Base-by-base conservation (phyloP, 2,888 invertebrate genomes). In the Mimas tiliae region DNA sequence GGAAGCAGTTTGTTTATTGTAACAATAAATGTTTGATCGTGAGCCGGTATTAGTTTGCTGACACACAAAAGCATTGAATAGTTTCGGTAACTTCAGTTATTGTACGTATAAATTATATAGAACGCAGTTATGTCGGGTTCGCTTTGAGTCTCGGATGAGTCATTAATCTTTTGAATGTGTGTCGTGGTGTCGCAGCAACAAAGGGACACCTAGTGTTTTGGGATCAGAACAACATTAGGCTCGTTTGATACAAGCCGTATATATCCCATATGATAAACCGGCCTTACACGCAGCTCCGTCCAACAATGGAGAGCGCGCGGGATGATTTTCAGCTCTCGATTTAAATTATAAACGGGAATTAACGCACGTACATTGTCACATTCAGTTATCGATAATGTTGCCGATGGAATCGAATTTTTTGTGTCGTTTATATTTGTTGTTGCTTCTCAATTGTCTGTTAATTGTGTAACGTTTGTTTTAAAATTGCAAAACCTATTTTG, bases 1-100 rank as follows among this genome's bases (percentile, higher is more conserved):
- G 71, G 70, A 72, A 68, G 66, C 69, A 69, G 63, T 73, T 76
- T 74, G 76, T 78, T 48, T 58, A 16, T 33, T 50, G 9, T 38
- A 58, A 62, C 27, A n/a, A 62, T 58, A 42, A 52, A 51, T 7
- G 34, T 64, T 27, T 64, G 47, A 19, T 2, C 55, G 12, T 48
- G 11, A 9, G 33, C 8, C 34, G 8, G 19, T 19, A 48, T 33
- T 47, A 53, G 47, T 38, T 42, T 64, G 52, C 48, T 11, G 47
- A 34, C 27, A 27, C 19, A 19, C 21, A 42, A 42, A 58, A 42
- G 58, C 42, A 42, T 58, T 58, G 21, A 58, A 58, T 58, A 58
- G 58, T 58, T 58, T 19, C 42, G 42, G 12, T 11, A 63, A 63
- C 33, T 34, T 63, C 48, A 33, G 63, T 63, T 33, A 50, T 63